These are phyloP conservation scores for Fragum fragum DNA, from an alignment of 2,888 invertebrate genomes.

Conservation along the genomic window DNA sequence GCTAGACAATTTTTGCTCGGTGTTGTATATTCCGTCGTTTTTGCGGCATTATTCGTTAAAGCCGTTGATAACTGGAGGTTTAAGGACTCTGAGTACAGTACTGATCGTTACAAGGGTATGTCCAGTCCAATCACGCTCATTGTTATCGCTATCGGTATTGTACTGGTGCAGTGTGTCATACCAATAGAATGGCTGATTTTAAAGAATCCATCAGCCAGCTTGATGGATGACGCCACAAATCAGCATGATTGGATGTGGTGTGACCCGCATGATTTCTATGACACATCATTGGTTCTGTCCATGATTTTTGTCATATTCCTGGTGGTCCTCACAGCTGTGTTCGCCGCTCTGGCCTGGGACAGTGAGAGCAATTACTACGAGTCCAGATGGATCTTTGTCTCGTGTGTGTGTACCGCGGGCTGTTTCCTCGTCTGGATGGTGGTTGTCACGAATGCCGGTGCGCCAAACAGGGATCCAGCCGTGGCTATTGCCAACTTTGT, in stretches of 20 bases:
- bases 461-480: conserved; percentile 83
- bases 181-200: conserved; percentile 87
- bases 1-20: conserved; percentile 86
- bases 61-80: conserved; percentile 87
- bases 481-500: conserved; percentile 86
- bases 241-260: conserved; percentile 83
- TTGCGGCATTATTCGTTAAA: conserved; percentile 87
- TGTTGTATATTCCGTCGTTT: conserved; percentile 87
- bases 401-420: conserved; percentile 80
- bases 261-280: conserved; percentile 81
- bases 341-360: conserved; percentile 86
- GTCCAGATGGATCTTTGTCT: conserved; percentile 85
- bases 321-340: conserved; percentile 85
- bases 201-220: conserved; percentile 83
- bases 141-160: conserved; percentile 81
- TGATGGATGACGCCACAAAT: conserved; percentile 55
- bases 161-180: conserved; percentile 86
- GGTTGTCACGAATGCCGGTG: conserved; percentile 84
- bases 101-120: conserved; percentile 75
- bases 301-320: conserved; percentile 87
- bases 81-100: conserved; percentile 70
- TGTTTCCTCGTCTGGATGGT: conserved; percentile 87
- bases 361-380: conserved; percentile 86
- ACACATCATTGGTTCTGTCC: conserved; percentile 86
- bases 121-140: conserved; percentile 84